These are phyloP conservation scores for Hyles lineata DNA, from an alignment of 2,888 invertebrate genomes.

Conservation along the genomic window DNA sequence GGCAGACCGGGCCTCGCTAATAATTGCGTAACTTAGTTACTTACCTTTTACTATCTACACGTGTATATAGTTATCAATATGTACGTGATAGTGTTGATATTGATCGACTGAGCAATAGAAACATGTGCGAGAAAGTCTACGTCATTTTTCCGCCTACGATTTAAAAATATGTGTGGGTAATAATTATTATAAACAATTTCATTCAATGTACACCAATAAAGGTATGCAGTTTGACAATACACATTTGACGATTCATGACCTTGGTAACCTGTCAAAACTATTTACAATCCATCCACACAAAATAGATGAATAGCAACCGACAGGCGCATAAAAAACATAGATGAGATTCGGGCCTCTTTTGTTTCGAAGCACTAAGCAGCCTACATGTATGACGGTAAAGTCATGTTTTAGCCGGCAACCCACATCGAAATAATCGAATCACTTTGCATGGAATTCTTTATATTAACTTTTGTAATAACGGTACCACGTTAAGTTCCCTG, in stretches of 20 bases:
- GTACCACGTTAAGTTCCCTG: constrained; percentile 25
- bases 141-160: neutral
- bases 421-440: constrained; percentile 22
- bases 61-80: neutral
- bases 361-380: constrained; percentile 10
- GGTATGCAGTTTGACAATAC: constrained; percentile 11
- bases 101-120: neutral
- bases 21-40: constrained; percentile 33
- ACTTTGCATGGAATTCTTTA: constrained; percentile 28
- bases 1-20: constrained; percentile 35
- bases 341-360: constrained; percentile 15
- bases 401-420: constrained; percentile 15
- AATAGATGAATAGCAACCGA: constrained; percentile 11
- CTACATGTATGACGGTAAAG: neutral
- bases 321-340: constrained; percentile 16
- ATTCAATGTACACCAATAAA: neutral
- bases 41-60: constrained; percentile 25
- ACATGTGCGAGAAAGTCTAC: neutral
- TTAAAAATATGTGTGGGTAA: constrained; percentile 1
- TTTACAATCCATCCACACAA: constrained; percentile 4
- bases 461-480: constrained; percentile 30
- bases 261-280: constrained; percentile 19
- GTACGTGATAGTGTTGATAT: neutral
- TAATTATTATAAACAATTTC: constrained; percentile 7
- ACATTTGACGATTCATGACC: constrained; percentile 7